Conservation (phyloP, 2,888 invertebrate genomes). For the Eristalis tenax region DNA sequence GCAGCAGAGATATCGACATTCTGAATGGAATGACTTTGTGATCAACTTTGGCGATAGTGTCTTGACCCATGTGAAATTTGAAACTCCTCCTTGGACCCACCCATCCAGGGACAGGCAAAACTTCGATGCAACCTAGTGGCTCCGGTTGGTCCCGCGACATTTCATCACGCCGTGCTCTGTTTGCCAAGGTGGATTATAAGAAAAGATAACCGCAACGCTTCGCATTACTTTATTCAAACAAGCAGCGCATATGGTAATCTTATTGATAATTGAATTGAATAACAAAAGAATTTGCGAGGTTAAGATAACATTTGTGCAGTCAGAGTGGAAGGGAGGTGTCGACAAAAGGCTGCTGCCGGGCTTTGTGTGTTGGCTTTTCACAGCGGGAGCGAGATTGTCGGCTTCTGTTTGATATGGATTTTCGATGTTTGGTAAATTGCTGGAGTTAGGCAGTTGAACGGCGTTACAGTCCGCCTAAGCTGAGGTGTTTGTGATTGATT, state of each 20-base stretch:
- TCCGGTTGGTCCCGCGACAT: background rate
- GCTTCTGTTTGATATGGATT: background rate
- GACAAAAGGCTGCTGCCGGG: background rate
- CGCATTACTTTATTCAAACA: slow-evolving; percentile 4
- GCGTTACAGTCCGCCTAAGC: background rate
- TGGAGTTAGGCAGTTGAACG: background rate
- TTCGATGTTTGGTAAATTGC: background rate
- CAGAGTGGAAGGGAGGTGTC: background rate
- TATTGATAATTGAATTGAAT: slow-evolving; percentile 30
- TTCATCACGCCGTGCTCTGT: background rate
- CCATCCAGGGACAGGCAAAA: background rate
- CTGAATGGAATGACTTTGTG: background rate
- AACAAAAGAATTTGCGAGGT: slow-evolving; percentile 24
- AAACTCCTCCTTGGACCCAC: background rate
- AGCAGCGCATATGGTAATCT: slow-evolving; percentile 17
- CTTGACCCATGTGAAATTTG: background rate
- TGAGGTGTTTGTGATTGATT: background rate
- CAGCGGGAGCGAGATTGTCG: background rate
- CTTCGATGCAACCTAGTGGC: background rate
- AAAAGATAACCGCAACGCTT: slow-evolving; percentile 16
- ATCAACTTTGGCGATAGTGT: background rate
- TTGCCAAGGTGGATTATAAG: slow-evolving; percentile 14
- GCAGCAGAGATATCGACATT: background rate
- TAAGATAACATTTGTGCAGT: slow-evolving; percentile 41
- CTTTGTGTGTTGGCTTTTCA: background rate